Percentiles rank a stretch among this genome's conserved stretches.
Evolutionary conservation across 2,888 invertebrate genomes (phyloP).

Genomic region (Andrena chrysosceles): DNA sequence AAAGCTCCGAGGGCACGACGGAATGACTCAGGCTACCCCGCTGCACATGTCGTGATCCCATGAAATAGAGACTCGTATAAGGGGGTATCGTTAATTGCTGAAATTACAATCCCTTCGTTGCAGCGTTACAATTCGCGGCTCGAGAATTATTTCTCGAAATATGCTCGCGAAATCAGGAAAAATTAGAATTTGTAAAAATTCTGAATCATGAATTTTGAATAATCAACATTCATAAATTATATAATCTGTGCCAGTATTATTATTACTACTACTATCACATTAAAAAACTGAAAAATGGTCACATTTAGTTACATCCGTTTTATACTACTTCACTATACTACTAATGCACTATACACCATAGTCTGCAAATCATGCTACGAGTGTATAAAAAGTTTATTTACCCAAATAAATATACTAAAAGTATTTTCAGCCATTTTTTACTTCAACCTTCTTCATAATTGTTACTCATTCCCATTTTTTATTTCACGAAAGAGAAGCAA

Average conservation of each 20-base stretch:
- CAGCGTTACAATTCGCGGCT: not conserved
- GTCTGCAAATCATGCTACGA: no score
- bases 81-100: not conserved
- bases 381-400: not conserved
- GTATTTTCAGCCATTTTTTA: not conserved
- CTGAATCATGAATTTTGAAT: no score
- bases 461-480: not conserved
- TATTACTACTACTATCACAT: no score
- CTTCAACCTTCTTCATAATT: not conserved
- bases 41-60: constrained; percentile 9
- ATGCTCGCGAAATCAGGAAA: no score
- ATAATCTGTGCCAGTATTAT: no score
- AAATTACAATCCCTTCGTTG: not conserved
- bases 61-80: not conserved
- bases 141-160: not conserved
- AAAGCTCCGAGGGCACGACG: constrained; percentile 11
- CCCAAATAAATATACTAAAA: not conserved
- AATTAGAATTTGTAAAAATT: no score
- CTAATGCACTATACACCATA: no score
- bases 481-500: constrained; percentile 10
- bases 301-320: not conserved
- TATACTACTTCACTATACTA: no score
- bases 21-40: constrained; percentile 23
- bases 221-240: no score
- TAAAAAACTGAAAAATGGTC: no score